Evolutionary conservation across 2,888 invertebrate genomes (phyloP).

Genomic region (Archips crataeganus): DNA sequence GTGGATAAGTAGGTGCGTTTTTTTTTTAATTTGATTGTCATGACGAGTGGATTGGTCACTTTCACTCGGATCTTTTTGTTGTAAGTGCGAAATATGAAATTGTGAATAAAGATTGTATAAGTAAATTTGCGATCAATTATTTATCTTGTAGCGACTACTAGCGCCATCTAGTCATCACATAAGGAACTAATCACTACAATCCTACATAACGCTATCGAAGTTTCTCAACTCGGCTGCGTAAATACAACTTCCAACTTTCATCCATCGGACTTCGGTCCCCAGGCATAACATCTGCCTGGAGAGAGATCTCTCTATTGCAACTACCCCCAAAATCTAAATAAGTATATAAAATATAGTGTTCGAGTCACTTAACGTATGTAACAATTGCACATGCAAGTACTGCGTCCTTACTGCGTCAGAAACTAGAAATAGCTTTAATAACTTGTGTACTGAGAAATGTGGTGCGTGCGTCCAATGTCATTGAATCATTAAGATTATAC

Average conservation of each 20-base stretch:
- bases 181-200: too few species aligned
- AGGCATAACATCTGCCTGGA: too few species aligned
- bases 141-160: too few species aligned
- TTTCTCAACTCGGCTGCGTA: too few species aligned
- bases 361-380: not conserved
- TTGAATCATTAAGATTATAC: not conserved
- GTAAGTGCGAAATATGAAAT: slow-evolving; percentile 11
- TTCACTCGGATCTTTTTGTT: not conserved
- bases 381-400: not conserved
- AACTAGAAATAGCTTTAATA: not conserved
- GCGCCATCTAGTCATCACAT: too few species aligned
- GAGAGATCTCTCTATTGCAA: too few species aligned
- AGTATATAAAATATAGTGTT: too few species aligned
- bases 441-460: not conserved
- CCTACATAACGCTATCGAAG: too few species aligned
- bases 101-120: slow-evolving; percentile 21
- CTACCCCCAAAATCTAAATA: too few species aligned
- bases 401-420: not conserved
- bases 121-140: too few species aligned
- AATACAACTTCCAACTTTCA: too few species aligned
- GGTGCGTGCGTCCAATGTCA: not conserved
- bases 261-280: too few species aligned
- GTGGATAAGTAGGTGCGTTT: not conserved
- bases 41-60: not conserved
- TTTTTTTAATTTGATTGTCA: not conserved